Evolutionary conservation across 2,113 vertebrate genomes (phyloP), one percentile per base, ranked within the genome.

Genomic region (Motacilla tschutschensis): DNA sequence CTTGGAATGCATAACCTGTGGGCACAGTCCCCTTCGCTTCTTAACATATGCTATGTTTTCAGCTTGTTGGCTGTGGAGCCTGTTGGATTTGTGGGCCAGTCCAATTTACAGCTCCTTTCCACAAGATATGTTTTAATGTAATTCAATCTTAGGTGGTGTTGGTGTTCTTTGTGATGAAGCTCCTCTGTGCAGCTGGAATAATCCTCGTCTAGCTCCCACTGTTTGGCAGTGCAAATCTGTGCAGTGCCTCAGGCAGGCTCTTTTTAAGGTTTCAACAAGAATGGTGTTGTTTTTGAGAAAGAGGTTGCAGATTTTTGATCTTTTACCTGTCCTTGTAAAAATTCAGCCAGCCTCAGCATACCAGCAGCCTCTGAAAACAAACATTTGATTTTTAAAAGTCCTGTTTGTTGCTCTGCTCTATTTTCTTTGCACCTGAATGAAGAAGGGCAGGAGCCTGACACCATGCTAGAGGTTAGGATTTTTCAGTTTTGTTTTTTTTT

Each of bases 331-430:
- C 63, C 77, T 62, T 79, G 28, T 83, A 65, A 78, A 85, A 81
- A 81, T 72, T 72, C 35, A 83, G 55, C 55, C 55, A 62, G 62
- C n/a, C 51, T 79, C 71, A 64, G 83, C 40, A 33, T 43, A 74
- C 48, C 57, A 38, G 43, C 26, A 80, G 38, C 46, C n/a, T 85
- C 69, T 63, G 53, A 83, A 93, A 95, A 87, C 70, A 92, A 90
- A 83, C 62, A 80, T 53, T 93, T 83, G 77, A 29, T 80, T 87
- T 85, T 14, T 8, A 16, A 65, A 77, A 78, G 66, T 62, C 65
- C 35, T 65, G 16, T 80, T 85, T 85, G 59, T 88, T 54, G 9
- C 46, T 69, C 25, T 71, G 20, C 33, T 64, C 33, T 71, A 7
- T 44, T 83, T 53, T 31, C 26, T 57, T 85, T 69, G 62, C 80